Conservation (phyloP, 2,113 vertebrate genomes). For the Typhlomys cinereus region DNA sequence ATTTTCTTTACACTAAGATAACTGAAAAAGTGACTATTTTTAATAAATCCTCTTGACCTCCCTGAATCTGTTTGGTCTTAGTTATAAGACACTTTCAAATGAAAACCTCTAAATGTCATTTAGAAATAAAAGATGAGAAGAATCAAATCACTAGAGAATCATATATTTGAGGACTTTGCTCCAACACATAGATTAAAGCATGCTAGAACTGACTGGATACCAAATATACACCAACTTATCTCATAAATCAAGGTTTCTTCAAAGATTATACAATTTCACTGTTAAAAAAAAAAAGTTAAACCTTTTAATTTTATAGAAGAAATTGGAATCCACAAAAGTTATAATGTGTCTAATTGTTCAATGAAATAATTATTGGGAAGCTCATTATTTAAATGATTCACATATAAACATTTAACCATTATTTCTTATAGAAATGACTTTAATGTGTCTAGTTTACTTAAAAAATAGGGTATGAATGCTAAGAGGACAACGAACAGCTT, state of each 20-base stretch:
- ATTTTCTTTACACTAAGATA: conserved; percentile 27
- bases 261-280: conserved; percentile 27
- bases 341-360: not conserved
- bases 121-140: conserved; percentile 55
- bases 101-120: conserved; percentile 48
- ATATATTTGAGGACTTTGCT: not conserved
- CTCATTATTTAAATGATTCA: conserved; percentile 50
- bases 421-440: conserved; percentile 44
- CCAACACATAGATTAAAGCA: not conserved
- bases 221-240: not conserved
- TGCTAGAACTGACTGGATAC: not conserved
- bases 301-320: conserved; percentile 35
- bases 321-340: conserved; percentile 36
- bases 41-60: conserved; percentile 53
- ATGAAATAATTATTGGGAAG: conserved; percentile 21
- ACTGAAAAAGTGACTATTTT: conserved; percentile 34
- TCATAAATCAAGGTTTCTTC: conserved; percentile 22
- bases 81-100: conserved; percentile 39
- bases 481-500: too few relatives aligned
- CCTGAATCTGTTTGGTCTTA: conserved; percentile 34
- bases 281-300: conserved; percentile 44
- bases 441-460: conserved; percentile 38
- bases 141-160: not conserved
- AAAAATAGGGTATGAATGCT: too few relatives aligned
- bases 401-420: not conserved